phyloP scores from a whole-genome alignment of 2,113 vertebrate genomes.

The Oxyura jamaicensis region DNA sequence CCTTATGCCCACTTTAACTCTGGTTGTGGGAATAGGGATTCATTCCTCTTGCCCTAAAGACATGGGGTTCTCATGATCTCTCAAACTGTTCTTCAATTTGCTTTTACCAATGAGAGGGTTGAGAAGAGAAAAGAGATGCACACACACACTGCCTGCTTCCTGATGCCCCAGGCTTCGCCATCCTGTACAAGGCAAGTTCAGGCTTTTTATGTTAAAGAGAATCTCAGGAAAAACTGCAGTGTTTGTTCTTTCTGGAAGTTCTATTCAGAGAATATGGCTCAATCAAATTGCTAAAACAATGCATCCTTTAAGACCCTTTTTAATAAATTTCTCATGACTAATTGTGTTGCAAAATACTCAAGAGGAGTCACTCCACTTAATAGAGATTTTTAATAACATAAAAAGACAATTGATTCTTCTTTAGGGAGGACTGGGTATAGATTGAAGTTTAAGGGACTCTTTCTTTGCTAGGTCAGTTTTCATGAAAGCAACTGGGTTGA shows the following conservation, averaged over 20 bases:
- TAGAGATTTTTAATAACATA: conserved; percentile 2
- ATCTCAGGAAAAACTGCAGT: not conserved
- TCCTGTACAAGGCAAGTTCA: not conserved
- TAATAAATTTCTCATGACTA: not conserved
- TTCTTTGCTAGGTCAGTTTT: not conserved
- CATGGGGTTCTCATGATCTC: not conserved
- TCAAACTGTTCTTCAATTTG: not conserved
- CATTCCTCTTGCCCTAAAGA: not conserved
- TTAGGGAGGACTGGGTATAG: not conserved
- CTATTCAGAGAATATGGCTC: not conserved
- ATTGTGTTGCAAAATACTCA: not conserved
- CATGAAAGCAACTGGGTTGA: not conserved
- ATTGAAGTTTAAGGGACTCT: not conserved
- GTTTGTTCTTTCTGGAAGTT: not conserved
- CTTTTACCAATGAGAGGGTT: not conserved
- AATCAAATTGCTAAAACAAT: not conserved
- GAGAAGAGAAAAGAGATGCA: not conserved
- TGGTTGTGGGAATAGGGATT: not conserved
- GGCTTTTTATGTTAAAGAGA: not conserved
- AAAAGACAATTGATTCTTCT: not conserved
- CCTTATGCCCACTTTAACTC: not conserved
- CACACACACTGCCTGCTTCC: not conserved
- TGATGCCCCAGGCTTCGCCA: not conserved
- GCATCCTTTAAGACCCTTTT: not conserved
- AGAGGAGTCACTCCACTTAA: not conserved